phyloP scores from a whole-genome alignment of 92 coral and sea anemone species.

The Epizoanthus scotinus region DNA sequence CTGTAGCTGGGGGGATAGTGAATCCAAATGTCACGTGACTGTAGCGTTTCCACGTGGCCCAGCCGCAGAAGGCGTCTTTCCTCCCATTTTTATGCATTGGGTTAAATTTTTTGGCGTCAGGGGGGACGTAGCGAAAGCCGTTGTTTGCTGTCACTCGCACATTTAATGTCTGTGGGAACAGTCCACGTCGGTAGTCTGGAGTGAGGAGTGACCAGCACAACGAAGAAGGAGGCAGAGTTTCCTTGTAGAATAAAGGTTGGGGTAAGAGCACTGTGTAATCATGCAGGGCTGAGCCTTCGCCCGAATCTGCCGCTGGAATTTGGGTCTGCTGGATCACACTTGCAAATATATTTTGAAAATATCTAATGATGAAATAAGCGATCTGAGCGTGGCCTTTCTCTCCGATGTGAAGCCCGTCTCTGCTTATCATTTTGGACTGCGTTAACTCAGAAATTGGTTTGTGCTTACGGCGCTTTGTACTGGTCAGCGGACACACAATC shows the following conservation, averaged over 20 bases:
- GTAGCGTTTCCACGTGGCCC: conserved; percentile 2
- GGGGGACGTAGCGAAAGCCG: conserved; percentile 16
- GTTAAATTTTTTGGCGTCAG: conserved; percentile 10
- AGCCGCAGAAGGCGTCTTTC: conserved; percentile 29
- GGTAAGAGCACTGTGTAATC: conserved; percentile 18
- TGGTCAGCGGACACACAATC: conserved; percentile 61
- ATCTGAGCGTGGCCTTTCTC: conserved; percentile 35
- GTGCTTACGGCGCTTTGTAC: conserved; percentile 6
- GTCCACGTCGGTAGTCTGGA: conserved; percentile 15
- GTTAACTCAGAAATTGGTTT: conserved; percentile 25
- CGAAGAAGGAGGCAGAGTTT: neutral
- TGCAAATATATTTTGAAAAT: conserved; percentile 24
- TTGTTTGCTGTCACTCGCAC: conserved; percentile 29
- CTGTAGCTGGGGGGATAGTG: conserved; percentile 1
- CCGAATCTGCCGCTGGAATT: conserved; percentile 15
- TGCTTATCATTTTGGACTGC: conserved; percentile 1
- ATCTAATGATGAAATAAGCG: conserved; percentile 27
- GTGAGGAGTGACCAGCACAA: conserved; percentile 36
- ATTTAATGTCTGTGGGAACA: conserved; percentile 18
- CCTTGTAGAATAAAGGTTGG: conserved; percentile 6
- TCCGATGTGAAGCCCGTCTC: conserved; percentile 39
- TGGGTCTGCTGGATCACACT: neutral
- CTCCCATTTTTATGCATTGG: conserved; percentile 22
- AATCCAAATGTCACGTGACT: conserved; percentile 23
- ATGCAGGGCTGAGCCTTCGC: neutral